Evolutionary conservation across 2,888 invertebrate genomes (phyloP), one percentile per base, ranked within the genome.

Genomic region (Sialis fuliginosa): DNA sequence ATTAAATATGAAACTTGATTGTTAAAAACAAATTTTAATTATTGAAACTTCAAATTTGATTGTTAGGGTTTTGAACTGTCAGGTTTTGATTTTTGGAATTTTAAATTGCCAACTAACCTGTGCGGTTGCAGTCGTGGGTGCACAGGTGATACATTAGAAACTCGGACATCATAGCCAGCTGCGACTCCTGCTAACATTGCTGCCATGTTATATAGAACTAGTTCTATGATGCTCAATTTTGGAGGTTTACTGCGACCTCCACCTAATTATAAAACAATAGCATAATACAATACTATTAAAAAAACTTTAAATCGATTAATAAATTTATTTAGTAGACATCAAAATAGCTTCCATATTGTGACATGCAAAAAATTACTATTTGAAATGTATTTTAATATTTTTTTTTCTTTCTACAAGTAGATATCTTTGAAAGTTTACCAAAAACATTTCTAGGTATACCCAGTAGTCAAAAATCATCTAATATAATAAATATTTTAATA

Each of bases 141-240:
- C 52, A 88, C 69, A 1, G 86, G 83, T 54, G 85, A 82, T 45
- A 87, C 78, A 60, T 90, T 90, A 41, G 89, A 87, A 63, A 88
- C 74, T 58, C 91, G 75, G 46, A 95, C 83, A 71, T 95, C 93
- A 61, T 88, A 92, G 1, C 93, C 95, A 37, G 88, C 84, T 4
- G 87, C 89, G 39, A 95, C 86, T 31, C 90, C 83, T 4, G 92
- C 92, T 58, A 95, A 67, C 68, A 93, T 74, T 46, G 91, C 84
- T 46, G 90, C 90, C 74, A 93, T 88, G 64, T 91, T 91, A 71
- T 87, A 92, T 52, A 95, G 70, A 54, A 81, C 85, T 70, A 75
- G 69, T 66, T 81, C 82, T 55, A 82, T 76, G 62, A 81, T 77
- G 60, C 80, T 75, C 54, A 79, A 72, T 64, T 81, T 81, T 62